These are phyloP conservation scores for Bombus soroeensis DNA, from an alignment of 1,140 invertebrate species.

Conservation along the genomic window DNA sequence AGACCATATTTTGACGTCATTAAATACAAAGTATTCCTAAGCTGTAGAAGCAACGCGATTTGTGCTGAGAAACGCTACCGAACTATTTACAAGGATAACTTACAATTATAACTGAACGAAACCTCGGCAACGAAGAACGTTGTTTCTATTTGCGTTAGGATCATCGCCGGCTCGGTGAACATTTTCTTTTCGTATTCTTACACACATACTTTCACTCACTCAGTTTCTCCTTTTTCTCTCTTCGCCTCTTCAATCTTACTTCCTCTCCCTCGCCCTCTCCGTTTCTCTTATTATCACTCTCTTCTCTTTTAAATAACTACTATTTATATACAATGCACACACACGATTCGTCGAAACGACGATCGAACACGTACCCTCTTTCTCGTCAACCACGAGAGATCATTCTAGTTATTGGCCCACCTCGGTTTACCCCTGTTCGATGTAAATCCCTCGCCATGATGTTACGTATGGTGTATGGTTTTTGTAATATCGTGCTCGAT, in stretches of 20 bases:
- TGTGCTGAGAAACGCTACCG: slow-evolving; percentile 17
- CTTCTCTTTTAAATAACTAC: slow-evolving; percentile 69
- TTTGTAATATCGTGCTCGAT: no score
- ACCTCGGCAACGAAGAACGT: slow-evolving; percentile 27
- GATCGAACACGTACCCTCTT: slow-evolving; percentile 34
- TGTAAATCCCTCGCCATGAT: slow-evolving; percentile 32
- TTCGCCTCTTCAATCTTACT: not conserved
- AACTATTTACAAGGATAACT: slow-evolving; percentile 43
- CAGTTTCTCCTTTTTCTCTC: not conserved
- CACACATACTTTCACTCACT: not conserved
- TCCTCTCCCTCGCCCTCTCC: not conserved
- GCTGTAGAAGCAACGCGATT: slow-evolving; percentile 14
- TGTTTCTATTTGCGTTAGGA: not conserved
- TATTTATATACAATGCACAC: slow-evolving; percentile 74
- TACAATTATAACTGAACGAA: slow-evolving; percentile 26
- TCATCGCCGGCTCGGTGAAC: slow-evolving; percentile 25
- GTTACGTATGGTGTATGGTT: not conserved
- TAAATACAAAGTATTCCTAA: not conserved
- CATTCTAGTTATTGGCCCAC: not conserved
- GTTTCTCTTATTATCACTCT: not conserved
- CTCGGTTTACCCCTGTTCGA: slow-evolving; percentile 20
- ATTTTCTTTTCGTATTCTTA: slow-evolving; percentile 1
- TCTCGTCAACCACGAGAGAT: not conserved
- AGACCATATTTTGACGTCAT: not conserved
- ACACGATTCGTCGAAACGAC: slow-evolving; percentile 38